Base-by-base conservation (phyloP, 2,113 vertebrate species). In the Orientallactaga bullata region DNA sequence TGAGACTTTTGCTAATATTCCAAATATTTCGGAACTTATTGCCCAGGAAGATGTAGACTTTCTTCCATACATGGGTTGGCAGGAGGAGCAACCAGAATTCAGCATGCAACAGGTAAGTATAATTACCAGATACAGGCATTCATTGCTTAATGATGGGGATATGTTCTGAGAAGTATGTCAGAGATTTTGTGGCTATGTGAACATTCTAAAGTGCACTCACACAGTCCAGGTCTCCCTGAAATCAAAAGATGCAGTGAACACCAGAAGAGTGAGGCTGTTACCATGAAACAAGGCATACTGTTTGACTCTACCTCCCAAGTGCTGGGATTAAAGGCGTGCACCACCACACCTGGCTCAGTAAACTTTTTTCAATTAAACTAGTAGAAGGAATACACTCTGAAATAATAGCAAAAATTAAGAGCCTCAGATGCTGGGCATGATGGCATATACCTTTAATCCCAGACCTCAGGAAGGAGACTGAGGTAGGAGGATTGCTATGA, bases 21-120 rank as follows among this genome's bases (percentile, higher is more conserved):
- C 98, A 63, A 97, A 98, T 95, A 89, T 99, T 89, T 95, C 95
- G 47, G 97, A 98, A 96, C 89, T 99, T 84, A 96, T 99, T 35
- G 96, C 97, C 69, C 96, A 98, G 73, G 99, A 98, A 96, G 98
- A 99, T 85, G 98, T 99, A 77, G 99, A 99, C 96, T 96, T 99
- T 97, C 97, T 99, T 58, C 97, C 98, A 0, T 99, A 99, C 65
- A 94, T 99, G 74, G 91, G 72, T 73, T 99, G 99, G 99, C 78
- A 96, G 23, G 69, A 88, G 60, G 74, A 92, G 47, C 51, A 74
- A 3, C 42, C 9, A 28, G 74, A 72, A 3, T 0, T 28, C 30
- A 2, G 2, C 20, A 7, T 0, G 3, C 2, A 2, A 32, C 37
- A 92, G 83, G 96, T 95, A 60, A 93, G 21, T 60, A 20, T 77